Base-by-base conservation (phyloP, 2,113 vertebrate species). In the Maccullochella peelii region DNA sequence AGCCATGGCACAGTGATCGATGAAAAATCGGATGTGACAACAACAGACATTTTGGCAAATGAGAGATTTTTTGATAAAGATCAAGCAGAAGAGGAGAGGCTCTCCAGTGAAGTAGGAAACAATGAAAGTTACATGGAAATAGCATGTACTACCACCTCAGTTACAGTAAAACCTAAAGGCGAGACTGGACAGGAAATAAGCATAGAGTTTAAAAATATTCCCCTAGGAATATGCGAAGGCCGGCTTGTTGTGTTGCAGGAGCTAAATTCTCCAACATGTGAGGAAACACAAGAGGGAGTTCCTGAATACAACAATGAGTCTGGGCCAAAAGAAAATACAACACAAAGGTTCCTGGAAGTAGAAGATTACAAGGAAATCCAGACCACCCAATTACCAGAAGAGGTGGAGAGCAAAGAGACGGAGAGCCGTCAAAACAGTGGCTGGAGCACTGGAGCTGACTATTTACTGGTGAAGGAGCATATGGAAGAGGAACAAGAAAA, bases 231-330 rank as follows among this genome's bases (percentile, higher is more conserved):
- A 18, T 75, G 10, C 10, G 83, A 90, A 89, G 91, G 84, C 70
- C 76, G 5, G 44, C 21, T 52, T 76, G 85, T 33, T 25, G 73
- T 84, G 73, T 59, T 36, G 10, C 70, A 52, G 74, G 74, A 82
- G 73, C 73, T 71, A 59, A 80, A 80, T 69, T 36, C 71, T 83
- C 47, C 70, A 63, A 52, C 59, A 5, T 81, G 33, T 62, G 82
- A 89, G 86, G 92, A 89, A 94, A 87, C 49, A 40, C 82, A 76
- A 86, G 81, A 82, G 83, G 86, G 71, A 87, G 73, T 92, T 93
- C 90, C 90, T 89, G 92, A 85, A 65, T 30, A 70, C 82, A 90
- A 91, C 91, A 93, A 90, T 92, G 90, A 86, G 38, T 38, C 73
- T 18, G 52, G 30, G 52, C 33, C 14, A 25, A 47, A 80, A 67